Evolutionary conservation across 1,140 invertebrate species (phyloP).

Genomic region (Oncopodura yosiiana): DNA sequence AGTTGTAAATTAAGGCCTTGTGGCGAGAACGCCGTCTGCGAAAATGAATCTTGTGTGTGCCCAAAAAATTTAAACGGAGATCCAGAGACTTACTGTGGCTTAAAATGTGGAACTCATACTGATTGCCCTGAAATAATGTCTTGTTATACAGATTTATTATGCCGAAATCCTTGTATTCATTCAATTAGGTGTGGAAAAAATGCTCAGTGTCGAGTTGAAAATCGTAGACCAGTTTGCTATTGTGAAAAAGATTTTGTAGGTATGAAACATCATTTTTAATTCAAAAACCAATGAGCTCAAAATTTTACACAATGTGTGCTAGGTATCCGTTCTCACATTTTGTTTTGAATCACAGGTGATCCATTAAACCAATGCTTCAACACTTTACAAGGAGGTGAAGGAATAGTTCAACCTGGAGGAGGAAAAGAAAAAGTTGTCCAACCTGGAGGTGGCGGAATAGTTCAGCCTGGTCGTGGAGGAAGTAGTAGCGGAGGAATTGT

Average conservation of each 20-base stretch:
- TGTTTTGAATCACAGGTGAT: no score
- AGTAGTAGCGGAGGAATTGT: no score
- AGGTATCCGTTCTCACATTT: no score
- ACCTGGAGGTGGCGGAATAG: no score
- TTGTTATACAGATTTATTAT: conserved; percentile 55
- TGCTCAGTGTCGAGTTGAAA: conserved; percentile 62
- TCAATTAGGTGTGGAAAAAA: conserved; percentile 57
- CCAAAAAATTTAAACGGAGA: conserved; percentile 10
- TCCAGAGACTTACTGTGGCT: conserved; percentile 39
- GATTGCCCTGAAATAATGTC: conserved; percentile 65
- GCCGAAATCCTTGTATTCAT: conserved; percentile 64
- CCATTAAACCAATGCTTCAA: conserved; percentile 18
- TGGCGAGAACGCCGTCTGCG: conserved; percentile 64
- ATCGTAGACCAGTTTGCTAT: conserved; percentile 61
- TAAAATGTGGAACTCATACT: conserved; percentile 62
- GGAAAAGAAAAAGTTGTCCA: no score
- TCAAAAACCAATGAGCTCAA: no score
- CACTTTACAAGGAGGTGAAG: conserved; percentile 27
- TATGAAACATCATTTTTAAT: no score
- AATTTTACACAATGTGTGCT: no score
- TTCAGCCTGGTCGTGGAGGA: no score
- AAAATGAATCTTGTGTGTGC: conserved; percentile 38
- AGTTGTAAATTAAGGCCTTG: conserved; percentile 68
- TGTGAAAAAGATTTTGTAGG: conserved; percentile 59
- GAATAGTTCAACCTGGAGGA: no score